These are phyloP conservation scores for Polyergus mexicanus DNA, from an alignment of 1,140 invertebrate species.

Conservation along the genomic window DNA sequence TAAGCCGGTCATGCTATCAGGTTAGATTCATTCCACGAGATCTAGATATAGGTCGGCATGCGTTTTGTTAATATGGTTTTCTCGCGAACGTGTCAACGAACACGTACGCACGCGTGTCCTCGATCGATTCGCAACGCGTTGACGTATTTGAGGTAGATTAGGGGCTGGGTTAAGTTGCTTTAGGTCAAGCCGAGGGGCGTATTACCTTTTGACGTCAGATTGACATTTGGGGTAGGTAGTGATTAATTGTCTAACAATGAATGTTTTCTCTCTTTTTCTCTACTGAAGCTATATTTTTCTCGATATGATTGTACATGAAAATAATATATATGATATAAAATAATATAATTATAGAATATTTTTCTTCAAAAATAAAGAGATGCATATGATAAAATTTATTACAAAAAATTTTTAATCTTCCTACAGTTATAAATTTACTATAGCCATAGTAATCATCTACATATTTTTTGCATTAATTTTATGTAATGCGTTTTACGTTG, in stretches of 20 bases:
- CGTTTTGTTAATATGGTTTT: not conserved
- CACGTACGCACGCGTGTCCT: conserved; percentile 57
- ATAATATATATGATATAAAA: not conserved
- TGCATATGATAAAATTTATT: too few relatives aligned
- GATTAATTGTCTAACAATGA: not conserved
- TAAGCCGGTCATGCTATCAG: conserved; percentile 27
- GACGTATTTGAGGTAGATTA: conserved; percentile 30
- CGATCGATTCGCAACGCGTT: conserved; percentile 56
- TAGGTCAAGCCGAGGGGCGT: not conserved
- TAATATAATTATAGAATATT: not conserved
- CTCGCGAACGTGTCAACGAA: conserved; percentile 29
- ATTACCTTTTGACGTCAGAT: not conserved
- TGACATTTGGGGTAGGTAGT: conserved; percentile 10
- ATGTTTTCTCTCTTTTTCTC: not conserved
- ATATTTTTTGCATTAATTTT: too few relatives aligned
- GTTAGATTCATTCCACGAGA: not conserved
- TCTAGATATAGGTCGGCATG: conserved; percentile 23
- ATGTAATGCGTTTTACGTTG: too few relatives aligned
- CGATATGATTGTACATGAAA: too few relatives aligned
- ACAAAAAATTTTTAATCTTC: too few relatives aligned
- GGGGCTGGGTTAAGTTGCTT: conserved; percentile 8
- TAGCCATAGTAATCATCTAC: too few relatives aligned
- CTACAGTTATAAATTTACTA: too few relatives aligned
- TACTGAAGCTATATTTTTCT: not conserved
- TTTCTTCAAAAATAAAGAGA: too few relatives aligned